Base-by-base conservation (phyloP, 2,113 vertebrate species). In the Burhinus oedicnemus region DNA sequence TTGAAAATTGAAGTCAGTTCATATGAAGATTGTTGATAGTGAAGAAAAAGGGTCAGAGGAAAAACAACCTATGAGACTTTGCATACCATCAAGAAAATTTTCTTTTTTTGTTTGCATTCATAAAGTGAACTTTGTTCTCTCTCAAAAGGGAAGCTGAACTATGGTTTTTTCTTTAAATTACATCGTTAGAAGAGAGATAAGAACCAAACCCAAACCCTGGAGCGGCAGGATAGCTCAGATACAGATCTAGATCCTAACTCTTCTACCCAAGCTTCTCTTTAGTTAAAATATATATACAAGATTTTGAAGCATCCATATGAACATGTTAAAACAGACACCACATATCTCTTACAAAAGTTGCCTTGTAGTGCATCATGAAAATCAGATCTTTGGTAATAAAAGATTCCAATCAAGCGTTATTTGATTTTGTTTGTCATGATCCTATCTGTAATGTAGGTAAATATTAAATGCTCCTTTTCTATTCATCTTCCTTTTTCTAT, bases 81-180 rank as follows among this genome's bases (percentile, higher is more conserved):
- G 54, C 70, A 77, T 95, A 83, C 87, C 83, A 85, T 93, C 66
- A 91, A 89, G 61, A 68, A 86, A 29, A 54, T 86, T 76, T 82
- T 82, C 2, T 15, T 54, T 14, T 57, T 36, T 89, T 70, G 64
- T 89, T 87, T 82, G 15, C 60, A 93, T 93, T 97, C 78, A 91
- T 80, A 76, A 97, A 80, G 42, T 94, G 91, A 97, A 95, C 93
- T 97, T 97, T 95, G 87, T 95, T 96, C 78, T 91, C 23, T 66
- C 62, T 95, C 75, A 88, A 80, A 96, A 94, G 94, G 93, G 91
- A 97, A 96, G 91, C 78, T 75, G 89, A 94, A 90, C 87, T 91
- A 70, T 90, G 62, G 49, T 95, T 97, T 97, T 95, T 95, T 95
- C 91, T 97, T 95, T 87, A 97, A 96, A 95, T 97, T 95, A 93